Base-by-base conservation (phyloP, 2,888 invertebrate species). In the Tribolium freemani region DNA sequence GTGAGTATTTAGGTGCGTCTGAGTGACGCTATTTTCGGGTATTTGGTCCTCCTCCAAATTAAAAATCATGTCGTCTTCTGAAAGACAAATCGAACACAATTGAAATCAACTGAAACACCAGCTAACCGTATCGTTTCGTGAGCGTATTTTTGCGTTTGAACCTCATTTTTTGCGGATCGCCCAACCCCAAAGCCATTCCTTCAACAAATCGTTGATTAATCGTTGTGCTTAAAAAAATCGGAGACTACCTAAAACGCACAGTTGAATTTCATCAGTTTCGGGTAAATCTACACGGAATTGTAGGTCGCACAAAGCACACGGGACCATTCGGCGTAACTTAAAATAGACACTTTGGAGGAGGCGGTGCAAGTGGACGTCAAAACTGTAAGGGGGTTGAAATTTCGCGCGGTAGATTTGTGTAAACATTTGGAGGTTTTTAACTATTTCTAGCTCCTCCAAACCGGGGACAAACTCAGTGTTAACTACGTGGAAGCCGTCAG, bases 281-380 rank as follows among this genome's bases (percentile, higher is more conserved):
- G 97, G 96, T 76, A 97, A 88, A 78, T 96, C 95, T 0, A 97
- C 90, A 74, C 93, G 91, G 85, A 97, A 96, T 79, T 91, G 89
- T 30, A 97, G 88, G 84, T 94, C 92, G 75, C 93, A 93, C 11
- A 98, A 88, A 10, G 95, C 94, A 85, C 95, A 96, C 0, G 97
- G 97, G 73, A 93, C 92, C 91, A 96, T 92, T 9, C 94, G 90
- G 8, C 97, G 90, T 80, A 98, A 88, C 87, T 97, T 98, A 87
- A 97, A 97, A 83, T 93, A 94, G 57, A 97, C 92, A 74, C 93
- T 92, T 89, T 93, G 90, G 26, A 93, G 83, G 61, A 92, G 88
- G 77, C 90, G 89, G 74, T 88, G 88, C 77, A 90, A 89, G 80
- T 90, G 89, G 73, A 85, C 84, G 69, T 86, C 86, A 68, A 87